These are phyloP conservation scores for Teinopalpus imperialis DNA, from an alignment of 2,888 invertebrate genomes.

Conservation along the genomic window DNA sequence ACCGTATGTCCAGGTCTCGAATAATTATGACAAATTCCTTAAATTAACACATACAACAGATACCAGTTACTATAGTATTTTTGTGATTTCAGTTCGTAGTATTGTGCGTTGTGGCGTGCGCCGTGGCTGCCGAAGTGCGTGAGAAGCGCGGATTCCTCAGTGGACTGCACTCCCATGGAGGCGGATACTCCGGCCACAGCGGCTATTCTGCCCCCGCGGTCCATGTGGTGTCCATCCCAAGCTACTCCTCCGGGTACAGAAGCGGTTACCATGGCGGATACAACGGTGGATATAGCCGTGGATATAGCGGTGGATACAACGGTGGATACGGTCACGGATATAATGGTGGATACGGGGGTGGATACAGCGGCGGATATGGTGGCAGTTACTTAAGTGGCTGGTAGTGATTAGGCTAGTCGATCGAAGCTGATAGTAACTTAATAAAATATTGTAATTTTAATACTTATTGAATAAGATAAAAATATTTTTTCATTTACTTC, in stretches of 20 bases:
- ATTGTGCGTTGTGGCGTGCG: slow-evolving; percentile 23
- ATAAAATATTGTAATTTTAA: too few relatives aligned
- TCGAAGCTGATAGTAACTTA: too few relatives aligned
- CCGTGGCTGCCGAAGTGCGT: slow-evolving; percentile 19
- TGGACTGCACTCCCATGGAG: slow-evolving; percentile 14
- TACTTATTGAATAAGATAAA: too few relatives aligned
- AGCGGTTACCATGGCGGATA: slow-evolving; percentile 15
- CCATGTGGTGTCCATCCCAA: slow-evolving; percentile 46
- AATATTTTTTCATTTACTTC: too few relatives aligned
- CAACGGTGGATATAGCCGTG: too few relatives aligned
- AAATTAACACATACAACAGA: too few relatives aligned
- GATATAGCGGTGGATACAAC: too few relatives aligned
- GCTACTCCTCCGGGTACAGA: slow-evolving; percentile 34
- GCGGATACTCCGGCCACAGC: slow-evolving; percentile 20
- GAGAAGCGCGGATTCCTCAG: slow-evolving; percentile 25
- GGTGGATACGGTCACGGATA: too few relatives aligned
- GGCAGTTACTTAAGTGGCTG: slow-evolving; percentile 29
- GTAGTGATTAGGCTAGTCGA: slow-evolving; percentile 34
- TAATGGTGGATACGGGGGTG: too few relatives aligned
- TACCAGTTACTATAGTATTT: too few relatives aligned
- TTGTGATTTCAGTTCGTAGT: slow-evolving; percentile 17
- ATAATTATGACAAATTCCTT: neutral
- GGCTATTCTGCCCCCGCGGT: slow-evolving; percentile 35
- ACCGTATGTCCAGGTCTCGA: too few relatives aligned
- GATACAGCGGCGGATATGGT: slow-evolving; percentile 15